Conservation (phyloP, 2,113 vertebrate genomes). For the Myiozetetes cayanensis region DNA sequence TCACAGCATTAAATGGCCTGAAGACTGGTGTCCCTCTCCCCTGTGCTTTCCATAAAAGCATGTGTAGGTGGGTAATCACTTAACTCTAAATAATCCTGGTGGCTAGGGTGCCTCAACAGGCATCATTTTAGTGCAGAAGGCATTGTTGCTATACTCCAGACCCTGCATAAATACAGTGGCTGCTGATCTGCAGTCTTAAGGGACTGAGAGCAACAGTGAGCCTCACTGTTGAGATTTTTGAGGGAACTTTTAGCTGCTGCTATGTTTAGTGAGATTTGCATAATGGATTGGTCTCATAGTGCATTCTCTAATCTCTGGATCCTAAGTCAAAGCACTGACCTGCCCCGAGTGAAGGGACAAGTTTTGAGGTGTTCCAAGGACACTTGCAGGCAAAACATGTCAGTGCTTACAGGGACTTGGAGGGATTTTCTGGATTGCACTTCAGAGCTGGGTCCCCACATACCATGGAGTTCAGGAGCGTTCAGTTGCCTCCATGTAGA, state of each 20-base stretch:
- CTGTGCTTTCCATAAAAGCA: background rate
- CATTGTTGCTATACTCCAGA: background rate
- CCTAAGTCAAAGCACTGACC: background rate
- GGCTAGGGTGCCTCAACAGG: background rate
- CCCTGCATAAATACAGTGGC: background rate
- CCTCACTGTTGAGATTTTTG: background rate
- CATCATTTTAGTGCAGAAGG: background rate
- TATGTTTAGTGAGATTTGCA: background rate
- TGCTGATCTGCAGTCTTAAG: background rate
- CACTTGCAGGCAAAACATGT: background rate
- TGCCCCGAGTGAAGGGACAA: background rate
- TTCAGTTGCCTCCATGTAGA: background rate
- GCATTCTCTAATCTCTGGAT: background rate
- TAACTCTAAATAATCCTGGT: background rate
- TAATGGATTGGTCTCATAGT: background rate
- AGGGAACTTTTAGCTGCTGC: background rate
- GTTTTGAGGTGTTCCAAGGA: background rate
- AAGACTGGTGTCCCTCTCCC: background rate
- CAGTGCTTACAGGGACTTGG: background rate
- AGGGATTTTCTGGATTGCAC: background rate
- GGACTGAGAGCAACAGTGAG: background rate
- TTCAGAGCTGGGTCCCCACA: background rate
- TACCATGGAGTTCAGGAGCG: background rate
- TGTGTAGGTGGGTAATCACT: background rate
- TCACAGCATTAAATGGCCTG: background rate